A percentile compares a stretch with the other conserved stretches of the same genome.
Evolutionary conservation across 1,140 invertebrate genomes (phyloP).

Genomic region (Calephelis virginiensis): DNA sequence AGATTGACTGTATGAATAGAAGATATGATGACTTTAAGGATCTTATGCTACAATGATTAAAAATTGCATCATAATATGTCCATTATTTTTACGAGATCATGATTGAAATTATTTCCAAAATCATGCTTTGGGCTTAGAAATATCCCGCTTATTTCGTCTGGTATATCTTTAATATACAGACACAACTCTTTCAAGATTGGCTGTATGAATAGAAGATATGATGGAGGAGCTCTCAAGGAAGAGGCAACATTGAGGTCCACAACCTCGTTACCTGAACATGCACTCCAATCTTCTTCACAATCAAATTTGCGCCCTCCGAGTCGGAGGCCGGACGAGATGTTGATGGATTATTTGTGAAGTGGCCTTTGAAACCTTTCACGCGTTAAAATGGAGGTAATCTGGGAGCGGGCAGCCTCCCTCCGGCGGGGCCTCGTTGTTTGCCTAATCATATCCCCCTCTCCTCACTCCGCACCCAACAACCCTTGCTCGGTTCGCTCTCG

Average conservation of each 20-base stretch:
- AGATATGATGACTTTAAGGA: too few species aligned
- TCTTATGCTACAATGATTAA: too few species aligned
- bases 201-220: too few species aligned
- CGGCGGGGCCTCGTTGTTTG: conserved; percentile 55
- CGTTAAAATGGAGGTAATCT: conserved; percentile 76
- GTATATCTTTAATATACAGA: too few species aligned
- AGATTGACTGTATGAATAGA: too few species aligned
- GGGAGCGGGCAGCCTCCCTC: conserved; percentile 38
- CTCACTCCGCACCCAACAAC: conserved; percentile 32
- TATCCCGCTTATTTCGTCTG: too few species aligned
- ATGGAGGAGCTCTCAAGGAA: background rate
- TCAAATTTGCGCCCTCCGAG: conserved; percentile 65
- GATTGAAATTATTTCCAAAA: too few species aligned
- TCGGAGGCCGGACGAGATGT: conserved; percentile 51
- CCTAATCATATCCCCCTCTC: conserved; percentile 61
- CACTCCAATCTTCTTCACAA: conserved; percentile 68
- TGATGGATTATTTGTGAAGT: conserved; percentile 76
- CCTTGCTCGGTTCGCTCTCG: conserved; percentile 40
- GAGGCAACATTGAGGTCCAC: conserved; percentile 22
- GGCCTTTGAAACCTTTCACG: conserved; percentile 75
- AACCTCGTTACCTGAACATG: conserved; percentile 67
- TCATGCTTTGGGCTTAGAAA: too few species aligned
- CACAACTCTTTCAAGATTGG: too few species aligned
- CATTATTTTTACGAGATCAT: too few species aligned
- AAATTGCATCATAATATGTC: too few species aligned